Evolutionary conservation across 2,113 vertebrate species (phyloP).

Genomic region (Centropus unirufus): DNA sequence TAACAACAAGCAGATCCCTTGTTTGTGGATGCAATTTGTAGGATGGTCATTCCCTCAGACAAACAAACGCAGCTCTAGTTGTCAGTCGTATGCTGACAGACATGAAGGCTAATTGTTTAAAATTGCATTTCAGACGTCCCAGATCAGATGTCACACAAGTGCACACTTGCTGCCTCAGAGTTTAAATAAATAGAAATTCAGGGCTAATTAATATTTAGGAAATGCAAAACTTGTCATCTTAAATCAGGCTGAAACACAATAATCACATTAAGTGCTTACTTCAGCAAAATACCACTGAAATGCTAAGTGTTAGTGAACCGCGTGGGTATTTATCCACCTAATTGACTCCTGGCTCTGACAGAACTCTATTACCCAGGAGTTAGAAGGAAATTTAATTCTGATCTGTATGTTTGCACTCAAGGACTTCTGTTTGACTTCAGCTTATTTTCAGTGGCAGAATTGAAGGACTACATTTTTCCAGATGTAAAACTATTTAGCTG

Average conservation of each 20-base stretch:
- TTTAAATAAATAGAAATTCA: slow-evolving; percentile 61
- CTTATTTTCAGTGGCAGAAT: slow-evolving; percentile 4
- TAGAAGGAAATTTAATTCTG: slow-evolving; percentile 67
- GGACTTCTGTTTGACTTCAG: slow-evolving; percentile 48
- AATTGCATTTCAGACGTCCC: slow-evolving; percentile 46
- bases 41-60: slow-evolving; percentile 16
- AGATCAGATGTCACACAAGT: slow-evolving; percentile 63
- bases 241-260: slow-evolving; percentile 76
- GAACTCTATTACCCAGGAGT: slow-evolving; percentile 65
- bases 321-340: slow-evolving; percentile 62
- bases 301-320: slow-evolving; percentile 37
- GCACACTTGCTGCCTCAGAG: slow-evolving; percentile 57
- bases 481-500: neutral
- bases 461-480: neutral
- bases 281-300: slow-evolving; percentile 61
- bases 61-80: slow-evolving; percentile 16
- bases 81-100: slow-evolving; percentile 50
- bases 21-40: slow-evolving; percentile 17
- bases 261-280: slow-evolving; percentile 72
- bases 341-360: slow-evolving; percentile 67
- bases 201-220: slow-evolving; percentile 75
- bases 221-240: slow-evolving; percentile 74
- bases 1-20: neutral
- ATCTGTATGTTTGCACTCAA: slow-evolving; percentile 64
- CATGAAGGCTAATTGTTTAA: slow-evolving; percentile 68